Evolutionary conservation across 1,140 invertebrate species (phyloP).

Genomic region (Batillaria attramentaria): DNA sequence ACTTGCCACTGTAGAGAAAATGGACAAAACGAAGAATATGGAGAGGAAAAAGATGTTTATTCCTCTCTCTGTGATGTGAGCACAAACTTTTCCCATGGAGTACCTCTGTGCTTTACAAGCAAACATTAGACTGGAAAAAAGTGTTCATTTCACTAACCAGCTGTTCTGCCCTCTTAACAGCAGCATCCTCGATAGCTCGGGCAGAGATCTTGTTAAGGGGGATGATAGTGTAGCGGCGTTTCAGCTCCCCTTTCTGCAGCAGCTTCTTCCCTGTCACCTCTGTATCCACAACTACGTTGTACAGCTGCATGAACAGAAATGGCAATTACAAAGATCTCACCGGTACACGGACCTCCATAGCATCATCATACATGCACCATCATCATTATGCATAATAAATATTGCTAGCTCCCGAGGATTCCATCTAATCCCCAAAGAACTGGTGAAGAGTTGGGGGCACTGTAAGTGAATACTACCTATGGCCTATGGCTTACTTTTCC

Average conservation of each 20-base stretch:
- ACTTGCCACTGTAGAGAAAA: too few species aligned
- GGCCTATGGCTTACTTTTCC: slow-evolving; percentile 83
- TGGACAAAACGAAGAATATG: too few species aligned
- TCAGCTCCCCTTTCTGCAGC: slow-evolving; percentile 86
- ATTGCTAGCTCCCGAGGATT: too few species aligned
- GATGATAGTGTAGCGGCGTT: slow-evolving; percentile 85
- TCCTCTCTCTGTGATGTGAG: too few species aligned
- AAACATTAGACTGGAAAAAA: too few species aligned
- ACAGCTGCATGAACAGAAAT: slow-evolving; percentile 79
- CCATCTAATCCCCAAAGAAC: too few species aligned
- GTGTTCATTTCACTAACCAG: slow-evolving; percentile 82
- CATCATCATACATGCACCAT: too few species aligned
- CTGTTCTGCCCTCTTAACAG: slow-evolving; percentile 80
- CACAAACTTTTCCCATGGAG: too few species aligned
- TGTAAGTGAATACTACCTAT: too few species aligned
- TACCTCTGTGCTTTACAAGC: too few species aligned
- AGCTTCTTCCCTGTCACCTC: slow-evolving; percentile 89
- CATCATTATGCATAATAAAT: neutral
- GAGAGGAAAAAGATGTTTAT: too few species aligned
- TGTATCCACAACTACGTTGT: slow-evolving; percentile 92
- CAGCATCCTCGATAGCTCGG: slow-evolving; percentile 76
- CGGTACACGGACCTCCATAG: neutral
- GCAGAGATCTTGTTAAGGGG: slow-evolving; percentile 93
- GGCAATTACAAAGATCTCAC: neutral
- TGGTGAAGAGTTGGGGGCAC: too few species aligned